These are phyloP conservation scores for Diadema setosum DNA, from an alignment of 35 echinoderm and acorn worm genomes.

Conservation along the genomic window DNA sequence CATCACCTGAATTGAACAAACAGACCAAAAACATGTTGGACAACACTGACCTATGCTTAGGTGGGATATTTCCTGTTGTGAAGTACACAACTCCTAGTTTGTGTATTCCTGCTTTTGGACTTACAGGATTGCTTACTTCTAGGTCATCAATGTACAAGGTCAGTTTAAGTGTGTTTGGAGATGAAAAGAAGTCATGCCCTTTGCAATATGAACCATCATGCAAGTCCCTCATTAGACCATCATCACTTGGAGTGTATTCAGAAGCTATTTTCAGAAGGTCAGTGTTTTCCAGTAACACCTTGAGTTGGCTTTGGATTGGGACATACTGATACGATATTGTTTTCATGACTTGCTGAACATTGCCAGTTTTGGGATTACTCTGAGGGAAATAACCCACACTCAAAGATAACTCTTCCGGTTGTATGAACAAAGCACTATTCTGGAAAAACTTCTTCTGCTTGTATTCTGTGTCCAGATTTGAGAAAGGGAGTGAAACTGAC, in stretches of 20 bases:
- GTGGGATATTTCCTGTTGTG: neutral
- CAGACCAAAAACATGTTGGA: neutral
- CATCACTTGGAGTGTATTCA: neutral
- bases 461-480: slow-evolving; percentile 21
- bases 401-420: slow-evolving; percentile 13
- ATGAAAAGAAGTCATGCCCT: no score
- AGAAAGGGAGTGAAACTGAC: slow-evolving; percentile 10
- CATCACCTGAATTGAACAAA: slow-evolving; percentile 44
- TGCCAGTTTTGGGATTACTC: slow-evolving; percentile 21
- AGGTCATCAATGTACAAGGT: no score
- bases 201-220: no score
- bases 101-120: slow-evolving; percentile 40
- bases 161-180: no score
- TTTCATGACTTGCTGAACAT: slow-evolving; percentile 27
- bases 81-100: slow-evolving; percentile 21
- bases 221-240: no score
- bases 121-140: slow-evolving; percentile 47
- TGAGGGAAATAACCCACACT: slow-evolving; percentile 8
- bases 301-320: slow-evolving; percentile 13
- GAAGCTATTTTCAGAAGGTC: slow-evolving; percentile 5
- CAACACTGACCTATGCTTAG: neutral
- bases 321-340: slow-evolving; percentile 31
- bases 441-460: slow-evolving; percentile 34
- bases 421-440: neutral
- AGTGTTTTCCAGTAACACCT: slow-evolving; percentile 7